phyloP scores from a whole-genome alignment of 2,113 vertebrate genomes.

The Mesocricetus auratus region DNA sequence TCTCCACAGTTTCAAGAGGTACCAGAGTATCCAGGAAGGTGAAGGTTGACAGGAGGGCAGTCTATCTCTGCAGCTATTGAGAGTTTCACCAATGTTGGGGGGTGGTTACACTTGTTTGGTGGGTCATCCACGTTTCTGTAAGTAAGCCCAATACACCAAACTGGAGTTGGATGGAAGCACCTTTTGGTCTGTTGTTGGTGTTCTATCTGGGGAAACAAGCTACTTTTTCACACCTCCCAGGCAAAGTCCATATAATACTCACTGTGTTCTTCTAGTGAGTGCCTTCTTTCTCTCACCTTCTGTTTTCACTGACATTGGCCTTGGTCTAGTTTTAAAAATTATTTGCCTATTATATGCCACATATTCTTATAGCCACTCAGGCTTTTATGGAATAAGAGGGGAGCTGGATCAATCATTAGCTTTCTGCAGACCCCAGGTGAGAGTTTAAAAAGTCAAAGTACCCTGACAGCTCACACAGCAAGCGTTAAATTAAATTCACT shows the following conservation, averaged over 20 bases:
- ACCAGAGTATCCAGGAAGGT: not conserved
- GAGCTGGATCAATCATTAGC: not conserved
- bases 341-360: not conserved
- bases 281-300: not conserved
- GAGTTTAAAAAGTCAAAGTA: constrained; percentile 21
- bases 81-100: not conserved
- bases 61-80: not conserved
- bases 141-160: not conserved
- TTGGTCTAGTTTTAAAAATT: not conserved
- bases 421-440: constrained; percentile 15
- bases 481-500: not conserved
- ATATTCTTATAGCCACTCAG: not conserved
- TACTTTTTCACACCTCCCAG: not conserved
- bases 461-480: not conserved
- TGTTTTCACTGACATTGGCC: not conserved
- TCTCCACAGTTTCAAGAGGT: not conserved
- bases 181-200: not conserved
- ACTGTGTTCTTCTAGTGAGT: not conserved
- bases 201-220: not conserved
- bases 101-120: not conserved
- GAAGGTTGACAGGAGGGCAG: not conserved
- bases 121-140: not conserved
- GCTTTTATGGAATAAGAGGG: not conserved
- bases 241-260: not conserved
- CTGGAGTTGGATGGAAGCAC: not conserved